Evolutionary conservation across 2,113 vertebrate genomes (phyloP).

Genomic region (Furnarius figulus): DNA sequence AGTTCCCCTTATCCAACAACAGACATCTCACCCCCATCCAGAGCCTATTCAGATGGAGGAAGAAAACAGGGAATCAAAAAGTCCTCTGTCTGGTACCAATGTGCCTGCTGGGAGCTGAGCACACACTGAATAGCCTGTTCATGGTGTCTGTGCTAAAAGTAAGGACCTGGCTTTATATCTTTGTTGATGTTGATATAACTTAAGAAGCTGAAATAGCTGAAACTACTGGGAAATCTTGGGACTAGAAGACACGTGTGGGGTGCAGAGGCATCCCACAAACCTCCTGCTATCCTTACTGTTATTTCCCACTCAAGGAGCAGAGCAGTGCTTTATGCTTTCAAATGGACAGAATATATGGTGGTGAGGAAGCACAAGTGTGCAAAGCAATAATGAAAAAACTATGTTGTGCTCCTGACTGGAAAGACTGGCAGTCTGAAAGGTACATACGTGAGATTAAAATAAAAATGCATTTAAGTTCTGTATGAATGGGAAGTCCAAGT

Average conservation of each 20-base stretch:
- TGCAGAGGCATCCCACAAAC: not conserved
- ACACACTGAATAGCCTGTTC: constrained; percentile 15
- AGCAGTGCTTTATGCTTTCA: not conserved
- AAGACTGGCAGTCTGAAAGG: not conserved
- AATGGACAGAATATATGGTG: not conserved
- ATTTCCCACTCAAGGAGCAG: not conserved
- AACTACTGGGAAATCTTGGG: not conserved
- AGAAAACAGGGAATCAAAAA: constrained; percentile 1
- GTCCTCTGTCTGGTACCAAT: not conserved
- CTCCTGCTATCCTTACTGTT: not conserved
- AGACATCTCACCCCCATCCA: not conserved
- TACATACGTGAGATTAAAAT: not conserved
- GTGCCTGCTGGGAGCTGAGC: constrained; percentile 11
- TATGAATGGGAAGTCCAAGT: not conserved
- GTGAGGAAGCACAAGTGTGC: not conserved
- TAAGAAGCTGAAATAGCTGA: not conserved
- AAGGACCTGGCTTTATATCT: constrained; percentile 47
- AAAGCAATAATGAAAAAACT: not conserved
- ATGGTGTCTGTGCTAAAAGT: constrained; percentile 39
- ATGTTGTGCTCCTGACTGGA: not conserved
- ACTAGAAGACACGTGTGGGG: fast-evolving
- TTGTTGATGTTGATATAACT: constrained; percentile 37
- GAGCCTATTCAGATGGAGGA: not conserved
- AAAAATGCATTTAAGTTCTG: not conserved
- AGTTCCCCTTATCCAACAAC: not conserved